phyloP scores from a whole-genome alignment of 2,797 vertebrate species.

The Malacoraja senta region DNA sequence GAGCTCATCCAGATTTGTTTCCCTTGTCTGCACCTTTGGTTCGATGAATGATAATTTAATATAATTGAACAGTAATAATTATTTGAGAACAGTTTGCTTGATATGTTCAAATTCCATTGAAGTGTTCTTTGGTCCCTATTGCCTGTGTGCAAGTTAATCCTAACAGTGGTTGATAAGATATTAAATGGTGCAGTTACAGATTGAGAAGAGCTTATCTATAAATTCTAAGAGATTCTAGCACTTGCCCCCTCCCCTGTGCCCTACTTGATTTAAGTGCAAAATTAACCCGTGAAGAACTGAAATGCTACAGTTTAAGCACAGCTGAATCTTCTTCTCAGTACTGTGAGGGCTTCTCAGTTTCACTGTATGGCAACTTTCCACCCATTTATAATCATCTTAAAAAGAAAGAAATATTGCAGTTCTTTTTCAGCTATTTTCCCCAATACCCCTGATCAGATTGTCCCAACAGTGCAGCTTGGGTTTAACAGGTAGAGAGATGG shows the following conservation, averaged over 20 bases:
- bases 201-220: constrained; percentile 16
- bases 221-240: constrained; percentile 23
- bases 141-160: background rate
- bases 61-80: constrained; percentile 36
- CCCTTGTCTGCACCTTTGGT: background rate
- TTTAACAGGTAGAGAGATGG: background rate
- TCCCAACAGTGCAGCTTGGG: background rate
- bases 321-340: background rate
- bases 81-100: constrained; percentile 3
- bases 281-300: background rate
- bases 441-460: background rate
- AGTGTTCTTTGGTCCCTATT: constrained; percentile 20
- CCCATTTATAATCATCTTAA: background rate
- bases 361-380: background rate
- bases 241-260: background rate
- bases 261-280: background rate
- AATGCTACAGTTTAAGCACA: background rate
- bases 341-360: background rate
- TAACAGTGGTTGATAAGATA: constrained; percentile 15
- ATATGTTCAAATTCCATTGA: constrained; percentile 24
- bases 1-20: background rate
- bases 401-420: background rate
- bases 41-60: constrained; percentile 20
- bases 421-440: background rate
- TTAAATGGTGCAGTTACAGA: background rate